Percentiles rank a stretch among this genome's conserved stretches.
Conservation (phyloP, 2,797 vertebrate species). For the Psittacula echo region DNA sequence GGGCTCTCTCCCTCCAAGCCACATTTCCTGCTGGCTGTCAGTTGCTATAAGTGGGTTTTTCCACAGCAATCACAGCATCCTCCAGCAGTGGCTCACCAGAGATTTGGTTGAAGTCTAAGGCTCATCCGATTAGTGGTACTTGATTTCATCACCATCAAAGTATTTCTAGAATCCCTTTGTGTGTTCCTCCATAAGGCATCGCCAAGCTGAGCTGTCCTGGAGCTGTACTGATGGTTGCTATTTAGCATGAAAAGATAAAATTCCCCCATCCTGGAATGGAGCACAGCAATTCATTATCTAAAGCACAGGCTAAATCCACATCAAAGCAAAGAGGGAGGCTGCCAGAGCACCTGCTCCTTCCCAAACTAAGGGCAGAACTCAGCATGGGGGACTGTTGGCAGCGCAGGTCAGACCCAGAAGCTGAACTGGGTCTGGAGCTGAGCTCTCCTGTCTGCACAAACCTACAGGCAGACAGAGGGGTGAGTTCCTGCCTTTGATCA, state of each 20-base stretch:
- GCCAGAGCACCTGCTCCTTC: neutral
- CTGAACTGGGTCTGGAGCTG: neutral
- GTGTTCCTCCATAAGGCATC: neutral
- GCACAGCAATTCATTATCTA: neutral
- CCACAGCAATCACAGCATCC: neutral
- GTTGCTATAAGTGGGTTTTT: neutral
- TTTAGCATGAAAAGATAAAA: neutral
- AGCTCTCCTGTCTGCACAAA: neutral
- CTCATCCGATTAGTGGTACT: neutral
- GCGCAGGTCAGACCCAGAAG: neutral
- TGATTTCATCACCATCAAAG: conserved; percentile 7
- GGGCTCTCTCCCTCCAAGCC: neutral
- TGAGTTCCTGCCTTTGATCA: neutral
- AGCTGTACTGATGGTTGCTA: neutral
- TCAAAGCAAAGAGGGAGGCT: neutral
- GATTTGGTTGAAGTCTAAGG: neutral
- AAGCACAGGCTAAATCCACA: neutral
- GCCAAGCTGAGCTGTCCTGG: neutral
- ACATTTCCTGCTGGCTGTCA: neutral
- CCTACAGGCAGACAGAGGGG: accelerated
- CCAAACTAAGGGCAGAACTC: neutral
- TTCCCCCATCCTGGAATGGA: neutral
- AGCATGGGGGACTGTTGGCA: neutral
- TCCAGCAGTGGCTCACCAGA: neutral
- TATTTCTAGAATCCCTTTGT: conserved; percentile 34